Evolutionary conservation across 2,888 invertebrate genomes (phyloP), one percentile per base, ranked within the genome.

Genomic region (Frankliniella intonsa): DNA sequence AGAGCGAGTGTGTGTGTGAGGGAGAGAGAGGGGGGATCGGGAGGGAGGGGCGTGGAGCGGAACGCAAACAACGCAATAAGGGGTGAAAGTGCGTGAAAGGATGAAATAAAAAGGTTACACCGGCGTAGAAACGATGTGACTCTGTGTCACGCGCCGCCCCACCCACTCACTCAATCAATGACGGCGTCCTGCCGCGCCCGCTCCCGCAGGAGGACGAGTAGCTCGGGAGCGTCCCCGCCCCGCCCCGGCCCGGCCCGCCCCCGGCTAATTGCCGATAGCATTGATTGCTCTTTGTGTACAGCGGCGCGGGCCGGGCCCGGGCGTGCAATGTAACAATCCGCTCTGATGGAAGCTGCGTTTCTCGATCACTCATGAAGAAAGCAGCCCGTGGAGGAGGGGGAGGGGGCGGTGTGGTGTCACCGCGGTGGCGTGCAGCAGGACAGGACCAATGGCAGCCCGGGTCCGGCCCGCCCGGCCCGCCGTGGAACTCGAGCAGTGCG

Each of bases 61-160:
- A 76, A 76, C 69, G 69, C 69, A 76, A 76, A 76, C 69, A 76
- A 76, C 69, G 69, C 69, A 76, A 76, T 76, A 76, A 76, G 69
- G 69, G 69, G 69, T 76, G 69, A 76, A 76, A 76, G 69, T 76
- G 69, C 69, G 69, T 76, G 69, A 76, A 76, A 76, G 69, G 69
- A 76, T 76, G 69, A 76, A 76, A 76, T 76, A 25, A 76, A 76
- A 76, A 76, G 69, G 69, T 76, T 76, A 25, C 69, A 8, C 25
- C 69, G 12, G 69, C 69, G 69, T 0, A 76, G 69, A 25, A 76
- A 76, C 25, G 25, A 76, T 76, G 69, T 76, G 69, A 76, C 69
- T 76, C 25, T 12, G 25, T 76, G 69, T 76, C 69, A 76, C 69
- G 22, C 22, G 22, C 69, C 25, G 69, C 25, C 22, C 25, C 25